Percentiles rank a stretch among this genome's conserved stretches.
phyloP scores from a whole-genome alignment of 2,113 vertebrate genomes.

The Ranitomeya variabilis region DNA sequence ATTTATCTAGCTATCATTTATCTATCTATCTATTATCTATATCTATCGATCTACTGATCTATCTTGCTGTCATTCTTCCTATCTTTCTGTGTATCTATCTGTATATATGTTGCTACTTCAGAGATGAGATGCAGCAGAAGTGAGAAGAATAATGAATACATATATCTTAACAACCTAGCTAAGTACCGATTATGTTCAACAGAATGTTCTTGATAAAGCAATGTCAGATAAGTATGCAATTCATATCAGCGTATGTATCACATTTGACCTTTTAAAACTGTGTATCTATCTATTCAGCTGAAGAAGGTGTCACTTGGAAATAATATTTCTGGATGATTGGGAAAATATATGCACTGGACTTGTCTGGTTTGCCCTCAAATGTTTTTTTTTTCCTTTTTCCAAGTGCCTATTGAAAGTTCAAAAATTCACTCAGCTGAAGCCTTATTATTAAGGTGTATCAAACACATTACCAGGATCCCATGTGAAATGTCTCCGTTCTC shows the following conservation, averaged over 20 bases:
- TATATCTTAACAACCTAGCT: neutral
- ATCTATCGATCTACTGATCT: neutral
- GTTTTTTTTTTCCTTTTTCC: conserved; percentile 25
- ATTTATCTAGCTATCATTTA: neutral
- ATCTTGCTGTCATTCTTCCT: neutral
- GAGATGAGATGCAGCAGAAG: neutral
- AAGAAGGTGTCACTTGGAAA: conserved; percentile 14
- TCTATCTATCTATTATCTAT: neutral
- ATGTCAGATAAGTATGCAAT: neutral
- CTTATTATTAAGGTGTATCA: conserved; percentile 39
- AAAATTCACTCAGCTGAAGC: neutral
- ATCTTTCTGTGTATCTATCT: neutral
- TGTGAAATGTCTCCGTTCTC: neutral
- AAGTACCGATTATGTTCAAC: neutral
- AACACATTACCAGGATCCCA: conserved; percentile 29
- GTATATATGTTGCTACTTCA: neutral
- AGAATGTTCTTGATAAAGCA: neutral
- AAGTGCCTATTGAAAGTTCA: conserved; percentile 14
- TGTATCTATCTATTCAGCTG: conserved; percentile 9
- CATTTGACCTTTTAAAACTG: conserved; percentile 28
- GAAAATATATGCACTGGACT: conserved; percentile 18
- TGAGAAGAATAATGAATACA: neutral
- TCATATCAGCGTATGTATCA: conserved; percentile 13
- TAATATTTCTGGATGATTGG: neutral
- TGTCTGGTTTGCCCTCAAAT: conserved; percentile 3